Conservation (phyloP, 2,113 vertebrate genomes). For the Tympanuchus pallidicinctus region DNA sequence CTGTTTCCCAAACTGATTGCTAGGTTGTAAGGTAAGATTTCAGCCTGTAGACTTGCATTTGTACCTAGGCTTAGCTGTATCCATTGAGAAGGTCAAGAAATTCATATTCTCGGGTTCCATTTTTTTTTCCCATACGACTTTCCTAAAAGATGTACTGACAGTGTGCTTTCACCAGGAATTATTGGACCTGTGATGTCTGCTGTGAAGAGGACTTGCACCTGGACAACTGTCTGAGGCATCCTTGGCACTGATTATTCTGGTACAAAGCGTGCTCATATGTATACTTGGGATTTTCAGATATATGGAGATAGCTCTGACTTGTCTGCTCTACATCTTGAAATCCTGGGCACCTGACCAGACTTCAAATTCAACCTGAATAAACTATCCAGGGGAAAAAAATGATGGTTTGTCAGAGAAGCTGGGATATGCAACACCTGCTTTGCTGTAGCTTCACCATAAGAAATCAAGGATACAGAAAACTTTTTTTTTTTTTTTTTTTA, state of each 20-base stretch:
- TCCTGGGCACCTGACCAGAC: not conserved
- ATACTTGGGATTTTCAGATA: not conserved
- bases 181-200: not conserved
- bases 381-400: not conserved
- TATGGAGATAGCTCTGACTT: not conserved
- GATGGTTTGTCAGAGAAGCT: not conserved
- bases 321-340: constrained; percentile 20
- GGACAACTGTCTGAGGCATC: not conserved
- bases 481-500: not conserved
- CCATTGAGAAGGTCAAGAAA: not conserved
- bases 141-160: not conserved
- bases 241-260: not conserved
- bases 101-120: not conserved
- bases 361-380: constrained; percentile 17
- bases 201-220: not conserved
- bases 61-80: not conserved
- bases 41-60: not conserved
- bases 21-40: not conserved
- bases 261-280: not conserved
- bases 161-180: not conserved
- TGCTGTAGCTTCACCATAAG: not conserved
- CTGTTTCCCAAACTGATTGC: not conserved
- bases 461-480: not conserved
- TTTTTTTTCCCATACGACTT: not conserved
- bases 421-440: not conserved